Percentiles rank a stretch among this genome's conserved stretches.
phyloP scores from a whole-genome alignment of 1,140 invertebrate species.

The Metopolophium dirhodum region DNA sequence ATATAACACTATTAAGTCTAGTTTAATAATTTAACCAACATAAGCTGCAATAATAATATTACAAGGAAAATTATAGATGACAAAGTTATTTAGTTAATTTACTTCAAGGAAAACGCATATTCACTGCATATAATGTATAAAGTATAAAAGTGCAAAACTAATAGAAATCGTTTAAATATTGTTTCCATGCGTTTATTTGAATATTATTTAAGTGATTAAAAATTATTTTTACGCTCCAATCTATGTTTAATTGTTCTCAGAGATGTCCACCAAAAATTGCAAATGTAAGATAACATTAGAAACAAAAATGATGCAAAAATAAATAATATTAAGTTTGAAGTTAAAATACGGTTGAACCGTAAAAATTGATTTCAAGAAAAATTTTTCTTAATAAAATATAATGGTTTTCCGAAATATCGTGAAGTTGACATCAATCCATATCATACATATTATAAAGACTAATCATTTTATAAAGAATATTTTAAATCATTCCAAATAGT shows the following conservation, averaged over 20 bases:
- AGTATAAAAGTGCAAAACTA: background rate
- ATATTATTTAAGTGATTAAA: background rate
- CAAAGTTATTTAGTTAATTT: background rate
- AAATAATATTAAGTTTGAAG: too few species aligned
- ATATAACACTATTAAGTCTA: conserved; percentile 4
- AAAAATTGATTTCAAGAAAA: background rate
- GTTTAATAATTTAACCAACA: background rate
- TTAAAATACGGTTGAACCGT: too few species aligned
- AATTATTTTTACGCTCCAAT: too few species aligned
- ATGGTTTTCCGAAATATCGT: background rate
- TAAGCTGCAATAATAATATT: background rate
- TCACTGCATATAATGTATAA: background rate
- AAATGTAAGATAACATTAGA: too few species aligned
- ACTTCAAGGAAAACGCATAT: background rate
- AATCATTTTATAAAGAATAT: background rate
- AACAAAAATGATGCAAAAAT: too few species aligned
- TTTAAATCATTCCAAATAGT: background rate
- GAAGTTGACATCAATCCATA: background rate
- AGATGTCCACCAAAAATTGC: too few species aligned
- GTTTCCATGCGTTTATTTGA: background rate
- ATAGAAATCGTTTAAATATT: background rate
- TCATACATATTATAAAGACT: background rate
- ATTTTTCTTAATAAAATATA: background rate
- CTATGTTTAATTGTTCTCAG: too few species aligned
- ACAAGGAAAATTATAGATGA: background rate